phyloP scores from a whole-genome alignment of 1,140 invertebrate genomes.

The Carposina sasakii region DNA sequence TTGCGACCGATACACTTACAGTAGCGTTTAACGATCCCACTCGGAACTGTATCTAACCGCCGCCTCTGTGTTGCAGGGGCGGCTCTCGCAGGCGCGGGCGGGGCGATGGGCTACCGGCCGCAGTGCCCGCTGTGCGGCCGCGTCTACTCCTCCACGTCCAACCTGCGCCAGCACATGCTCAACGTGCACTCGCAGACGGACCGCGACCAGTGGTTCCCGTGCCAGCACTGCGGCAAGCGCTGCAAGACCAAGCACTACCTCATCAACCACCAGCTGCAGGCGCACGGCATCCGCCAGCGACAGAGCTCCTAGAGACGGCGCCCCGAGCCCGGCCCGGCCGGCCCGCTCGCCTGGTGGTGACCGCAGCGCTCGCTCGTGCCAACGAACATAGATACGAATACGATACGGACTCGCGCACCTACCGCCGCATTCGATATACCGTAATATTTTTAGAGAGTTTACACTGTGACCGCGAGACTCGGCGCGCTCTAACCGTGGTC shows the following conservation, averaged over 20 bases:
- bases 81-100: constrained; percentile 70
- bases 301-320: constrained; percentile 72
- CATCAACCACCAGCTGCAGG: constrained; percentile 83
- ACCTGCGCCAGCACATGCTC: constrained; percentile 81
- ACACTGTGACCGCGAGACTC: constrained; percentile 21
- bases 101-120: constrained; percentile 72
- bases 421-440: constrained; percentile 29
- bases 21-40: constrained; percentile 41
- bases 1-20: constrained; percentile 52
- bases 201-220: constrained; percentile 80
- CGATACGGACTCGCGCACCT: constrained; percentile 15
- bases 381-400: constrained; percentile 22
- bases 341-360: constrained; percentile 76
- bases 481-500: no score
- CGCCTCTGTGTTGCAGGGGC: constrained; percentile 74
- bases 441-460: constrained; percentile 58
- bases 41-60: constrained; percentile 50
- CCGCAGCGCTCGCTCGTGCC: constrained; percentile 18
- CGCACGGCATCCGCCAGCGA: constrained; percentile 79
- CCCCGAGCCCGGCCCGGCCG: constrained; percentile 80
- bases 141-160: constrained; percentile 79
- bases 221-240: constrained; percentile 81
- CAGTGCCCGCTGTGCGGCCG: constrained; percentile 79
- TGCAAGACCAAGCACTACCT: constrained; percentile 85
- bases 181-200: constrained; percentile 81